Evolutionary conservation across 2,888 invertebrate species (phyloP), one percentile per base, ranked within the genome.

Genomic region (Pimpla rufipes): DNA sequence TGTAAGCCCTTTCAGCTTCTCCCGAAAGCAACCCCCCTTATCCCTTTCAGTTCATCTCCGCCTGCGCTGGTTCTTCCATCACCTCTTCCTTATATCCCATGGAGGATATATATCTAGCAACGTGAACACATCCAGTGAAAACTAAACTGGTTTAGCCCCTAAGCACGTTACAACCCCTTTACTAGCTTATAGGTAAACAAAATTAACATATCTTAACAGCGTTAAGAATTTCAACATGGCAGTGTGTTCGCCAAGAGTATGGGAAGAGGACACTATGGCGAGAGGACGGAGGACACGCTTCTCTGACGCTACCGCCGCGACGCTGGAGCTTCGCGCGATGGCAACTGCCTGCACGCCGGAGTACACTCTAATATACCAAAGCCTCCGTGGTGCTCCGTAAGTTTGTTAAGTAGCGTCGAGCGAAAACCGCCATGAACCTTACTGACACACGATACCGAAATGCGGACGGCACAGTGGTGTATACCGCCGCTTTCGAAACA

Each of bases 111-210:
- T 90, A 91, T 91, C 91, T 89, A 79, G 68, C 80, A 80, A 74
- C 77, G 83, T 78, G 84, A 84, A 84, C 84, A 70, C 76, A 79
- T 85, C 84, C 84, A 89, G 88, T 89, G 92, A 92, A 93, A 93
- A 92, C 92, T 92, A 93, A 93, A 93, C 92, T 93, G 93, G 90
- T 92, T 93, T 93, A 93, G 91, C 92, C 92, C 90, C 85, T 92
- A 93, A 93, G 93, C 91, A 92, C 90, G 92, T 93, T 93, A 93
- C 90, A 90, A 89, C 90, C 90, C 92, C 93, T 93, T 92, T 93
- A 93, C 93, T 93, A 93, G 93, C 93, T 93, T 93, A 93, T 93
- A 92, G 92, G 93, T 93, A 93, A 93, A 93, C 93, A 93, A 92
- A 92, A 93, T 93, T 93, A 93, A 92, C 93, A 93, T 93, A 93